A percentile compares a stretch with the other conserved stretches of the same genome.
These are phyloP conservation scores for Lordiphosa clarofinis DNA, from an alignment of 1,140 invertebrate species.

Conservation along the genomic window DNA sequence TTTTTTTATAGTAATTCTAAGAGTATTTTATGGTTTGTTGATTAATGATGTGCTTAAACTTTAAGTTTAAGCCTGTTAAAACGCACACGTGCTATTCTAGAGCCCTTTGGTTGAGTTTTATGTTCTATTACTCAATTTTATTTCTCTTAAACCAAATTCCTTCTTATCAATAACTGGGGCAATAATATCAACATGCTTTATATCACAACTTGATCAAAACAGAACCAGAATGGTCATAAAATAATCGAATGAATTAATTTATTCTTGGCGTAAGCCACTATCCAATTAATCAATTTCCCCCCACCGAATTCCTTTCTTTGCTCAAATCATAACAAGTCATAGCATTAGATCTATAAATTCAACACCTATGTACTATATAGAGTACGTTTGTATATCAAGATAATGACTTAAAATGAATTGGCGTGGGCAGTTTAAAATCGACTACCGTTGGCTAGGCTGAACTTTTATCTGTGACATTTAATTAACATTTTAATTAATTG, in stretches of 20 bases:
- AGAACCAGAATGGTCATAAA: background rate
- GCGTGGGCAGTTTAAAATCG: constrained; percentile 50
- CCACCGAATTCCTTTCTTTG: background rate
- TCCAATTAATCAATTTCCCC: constrained; percentile 6
- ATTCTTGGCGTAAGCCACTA: background rate
- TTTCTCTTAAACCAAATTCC: too few species aligned
- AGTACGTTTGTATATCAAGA: constrained; percentile 15
- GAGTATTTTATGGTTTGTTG: too few species aligned
- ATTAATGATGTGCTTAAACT: too few species aligned
- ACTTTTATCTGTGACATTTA: constrained; percentile 76
- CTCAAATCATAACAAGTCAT: constrained; percentile 50
- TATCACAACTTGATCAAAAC: too few species aligned
- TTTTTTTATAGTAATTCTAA: too few species aligned
- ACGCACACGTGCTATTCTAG: too few species aligned
- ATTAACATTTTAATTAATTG: constrained; percentile 78
- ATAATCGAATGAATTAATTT: background rate
- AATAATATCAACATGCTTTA: too few species aligned
- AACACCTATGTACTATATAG: constrained; percentile 15
- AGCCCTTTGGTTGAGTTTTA: too few species aligned
- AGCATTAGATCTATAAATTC: constrained; percentile 53
- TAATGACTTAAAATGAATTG: constrained; percentile 27
- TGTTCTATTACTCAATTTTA: too few species aligned
- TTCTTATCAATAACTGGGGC: too few species aligned
- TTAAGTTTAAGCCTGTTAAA: too few species aligned
- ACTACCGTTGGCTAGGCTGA: constrained; percentile 56